phyloP scores from a whole-genome alignment of 2,888 invertebrate species.

The Clepsis dumicolana region DNA sequence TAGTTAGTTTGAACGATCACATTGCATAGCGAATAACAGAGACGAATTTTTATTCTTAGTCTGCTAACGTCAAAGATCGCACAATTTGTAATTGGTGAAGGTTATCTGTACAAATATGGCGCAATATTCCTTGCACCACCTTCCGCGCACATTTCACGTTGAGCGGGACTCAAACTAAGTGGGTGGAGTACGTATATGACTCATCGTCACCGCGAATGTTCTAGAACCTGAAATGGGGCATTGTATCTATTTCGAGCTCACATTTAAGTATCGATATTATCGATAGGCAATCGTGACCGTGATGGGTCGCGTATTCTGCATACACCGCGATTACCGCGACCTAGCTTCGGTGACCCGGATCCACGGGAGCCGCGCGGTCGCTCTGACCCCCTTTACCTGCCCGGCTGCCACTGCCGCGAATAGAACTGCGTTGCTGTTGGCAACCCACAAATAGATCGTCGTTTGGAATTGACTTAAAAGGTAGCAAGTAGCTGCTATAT shows the following conservation, averaged over 20 bases:
- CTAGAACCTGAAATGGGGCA: constrained; percentile 33
- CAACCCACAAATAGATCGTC: constrained; percentile 38
- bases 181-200: constrained; percentile 20
- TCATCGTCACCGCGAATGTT: constrained; percentile 29
- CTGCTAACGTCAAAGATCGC: background rate
- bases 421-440: constrained; percentile 38
- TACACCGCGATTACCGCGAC: constrained; percentile 53
- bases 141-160: background rate
- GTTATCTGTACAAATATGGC: constrained; percentile 14
- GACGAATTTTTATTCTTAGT: constrained; percentile 17
- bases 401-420: constrained; percentile 32
- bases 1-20: background rate
- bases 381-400: constrained; percentile 66
- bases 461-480: constrained; percentile 10
- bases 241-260: constrained; percentile 25
- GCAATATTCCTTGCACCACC: constrained; percentile 27
- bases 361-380: constrained; percentile 52
- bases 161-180: background rate
- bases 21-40: background rate
- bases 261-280: constrained; percentile 17
- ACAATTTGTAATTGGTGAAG: constrained; percentile 1
- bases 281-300: constrained; percentile 57
- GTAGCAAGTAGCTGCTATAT: background rate
- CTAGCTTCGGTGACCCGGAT: constrained; percentile 75
- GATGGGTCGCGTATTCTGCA: constrained; percentile 46